phyloP scores from a whole-genome alignment of 2,888 invertebrate genomes.

The Meganola albula region DNA sequence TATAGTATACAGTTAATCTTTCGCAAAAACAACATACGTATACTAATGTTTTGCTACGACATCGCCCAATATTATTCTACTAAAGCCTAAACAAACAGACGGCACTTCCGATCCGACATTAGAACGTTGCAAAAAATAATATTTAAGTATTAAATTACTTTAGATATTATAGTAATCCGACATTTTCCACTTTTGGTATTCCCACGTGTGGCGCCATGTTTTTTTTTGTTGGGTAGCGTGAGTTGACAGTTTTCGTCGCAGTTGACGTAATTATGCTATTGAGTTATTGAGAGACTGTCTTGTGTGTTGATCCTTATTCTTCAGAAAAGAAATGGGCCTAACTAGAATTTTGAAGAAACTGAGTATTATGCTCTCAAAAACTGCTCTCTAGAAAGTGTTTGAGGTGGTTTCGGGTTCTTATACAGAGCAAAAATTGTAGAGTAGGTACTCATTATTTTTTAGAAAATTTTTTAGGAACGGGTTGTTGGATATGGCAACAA shows the following conservation, averaged over 20 bases:
- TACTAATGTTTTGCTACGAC: slow-evolving; percentile 45
- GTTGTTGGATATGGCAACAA: too few relatives aligned
- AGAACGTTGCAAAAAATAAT: slow-evolving; percentile 58
- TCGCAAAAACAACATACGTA: slow-evolving; percentile 48
- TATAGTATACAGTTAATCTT: slow-evolving; percentile 34
- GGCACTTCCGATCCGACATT: slow-evolving; percentile 63
- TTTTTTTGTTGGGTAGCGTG: slow-evolving; percentile 30
- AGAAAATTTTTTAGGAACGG: too few relatives aligned
- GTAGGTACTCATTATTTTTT: too few relatives aligned
- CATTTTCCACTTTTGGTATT: slow-evolving; percentile 14
- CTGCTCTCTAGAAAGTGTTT: too few relatives aligned
- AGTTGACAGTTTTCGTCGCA: slow-evolving; percentile 33
- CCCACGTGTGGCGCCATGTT: slow-evolving; percentile 59
- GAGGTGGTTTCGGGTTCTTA: too few relatives aligned
- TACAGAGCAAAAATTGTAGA: too few relatives aligned
- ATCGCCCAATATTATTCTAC: slow-evolving; percentile 60
- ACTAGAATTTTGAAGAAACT: too few relatives aligned
- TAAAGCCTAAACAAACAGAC: slow-evolving; percentile 65
- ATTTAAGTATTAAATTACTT: slow-evolving; percentile 59
- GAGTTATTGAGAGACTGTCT: slow-evolving; percentile 9
- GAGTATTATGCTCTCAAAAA: too few relatives aligned
- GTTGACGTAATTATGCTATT: slow-evolving; percentile 28
- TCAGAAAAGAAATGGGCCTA: too few relatives aligned
- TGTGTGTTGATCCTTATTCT: too few relatives aligned
- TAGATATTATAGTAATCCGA: slow-evolving; percentile 31